Conservation (phyloP, 1,140 invertebrate species). For the Antheraea mylitta region DNA sequence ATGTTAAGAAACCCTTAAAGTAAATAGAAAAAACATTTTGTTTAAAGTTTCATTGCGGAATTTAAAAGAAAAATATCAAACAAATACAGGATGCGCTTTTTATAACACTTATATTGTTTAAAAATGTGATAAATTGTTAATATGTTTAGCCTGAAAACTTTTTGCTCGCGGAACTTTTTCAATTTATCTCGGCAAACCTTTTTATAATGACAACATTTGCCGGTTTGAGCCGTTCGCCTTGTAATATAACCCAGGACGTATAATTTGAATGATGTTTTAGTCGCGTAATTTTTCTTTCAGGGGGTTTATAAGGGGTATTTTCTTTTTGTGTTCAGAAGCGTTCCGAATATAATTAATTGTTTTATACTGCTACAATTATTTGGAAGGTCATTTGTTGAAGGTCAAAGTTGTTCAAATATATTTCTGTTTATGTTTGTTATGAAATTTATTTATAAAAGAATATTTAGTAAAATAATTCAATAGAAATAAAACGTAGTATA, state of each 20-base stretch:
- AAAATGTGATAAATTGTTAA: conserved; percentile 15
- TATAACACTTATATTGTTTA: conserved; percentile 2
- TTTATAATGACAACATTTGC: conserved; percentile 16
- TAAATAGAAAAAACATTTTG: not conserved
- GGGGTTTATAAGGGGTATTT: not conserved
- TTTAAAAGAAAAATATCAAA: not conserved
- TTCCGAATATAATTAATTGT: not conserved
- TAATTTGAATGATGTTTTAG: conserved; percentile 10
- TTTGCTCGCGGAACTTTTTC: conserved; percentile 15
- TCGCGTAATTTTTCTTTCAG: not conserved
- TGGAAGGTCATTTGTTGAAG: not conserved
- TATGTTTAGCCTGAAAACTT: conserved; percentile 13
- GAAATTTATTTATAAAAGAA: not conserved
- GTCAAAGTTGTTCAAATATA: no score
- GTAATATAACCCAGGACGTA: conserved; percentile 1
- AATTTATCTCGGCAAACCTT: conserved; percentile 17
- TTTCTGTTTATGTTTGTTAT: no score
- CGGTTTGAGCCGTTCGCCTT: not conserved
- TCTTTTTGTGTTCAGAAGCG: not conserved
- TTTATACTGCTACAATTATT: not conserved
- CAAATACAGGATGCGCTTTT: not conserved
- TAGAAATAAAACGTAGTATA: not conserved
- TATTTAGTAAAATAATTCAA: not conserved
- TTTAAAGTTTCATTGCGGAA: not conserved
- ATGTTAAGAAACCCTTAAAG: no score